These are phyloP conservation scores for Melinaea menophilus DNA, from an alignment of 2,888 invertebrate genomes.

Conservation along the genomic window DNA sequence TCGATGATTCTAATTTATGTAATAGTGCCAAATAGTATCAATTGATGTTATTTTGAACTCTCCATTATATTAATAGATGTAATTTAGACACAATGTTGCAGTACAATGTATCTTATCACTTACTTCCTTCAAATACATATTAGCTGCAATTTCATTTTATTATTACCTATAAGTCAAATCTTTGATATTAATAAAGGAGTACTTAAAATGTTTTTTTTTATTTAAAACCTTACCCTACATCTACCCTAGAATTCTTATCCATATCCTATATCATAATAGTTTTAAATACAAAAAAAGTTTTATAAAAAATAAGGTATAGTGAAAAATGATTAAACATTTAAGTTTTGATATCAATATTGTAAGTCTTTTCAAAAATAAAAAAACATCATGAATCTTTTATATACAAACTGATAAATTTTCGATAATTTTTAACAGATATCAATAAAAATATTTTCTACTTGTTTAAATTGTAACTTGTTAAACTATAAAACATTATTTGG, in stretches of 20 bases:
- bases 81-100: slow-evolving; percentile 48
- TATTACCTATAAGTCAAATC: slow-evolving; percentile 52
- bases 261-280: not conserved
- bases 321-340: no score
- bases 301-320: no score
- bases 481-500: no score
- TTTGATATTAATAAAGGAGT: slow-evolving; percentile 65
- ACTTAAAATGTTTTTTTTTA: slow-evolving; percentile 43
- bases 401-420: no score
- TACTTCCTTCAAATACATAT: slow-evolving; percentile 39
- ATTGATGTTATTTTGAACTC: slow-evolving; percentile 36
- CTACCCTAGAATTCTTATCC: not conserved
- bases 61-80: slow-evolving; percentile 43
- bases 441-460: no score
- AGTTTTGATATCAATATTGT: no score
- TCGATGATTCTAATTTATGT: slow-evolving; percentile 57
- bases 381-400: no score
- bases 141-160: slow-evolving; percentile 49
- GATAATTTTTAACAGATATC: no score
- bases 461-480: no score
- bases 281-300: no score
- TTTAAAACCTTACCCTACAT: not conserved
- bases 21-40: slow-evolving; percentile 67
- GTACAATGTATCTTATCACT: slow-evolving; percentile 49
- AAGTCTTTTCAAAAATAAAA: no score